Evolutionary conservation across 2,888 invertebrate species (phyloP), one percentile per base, ranked within the genome.

Genomic region (Tetropium fuscum): DNA sequence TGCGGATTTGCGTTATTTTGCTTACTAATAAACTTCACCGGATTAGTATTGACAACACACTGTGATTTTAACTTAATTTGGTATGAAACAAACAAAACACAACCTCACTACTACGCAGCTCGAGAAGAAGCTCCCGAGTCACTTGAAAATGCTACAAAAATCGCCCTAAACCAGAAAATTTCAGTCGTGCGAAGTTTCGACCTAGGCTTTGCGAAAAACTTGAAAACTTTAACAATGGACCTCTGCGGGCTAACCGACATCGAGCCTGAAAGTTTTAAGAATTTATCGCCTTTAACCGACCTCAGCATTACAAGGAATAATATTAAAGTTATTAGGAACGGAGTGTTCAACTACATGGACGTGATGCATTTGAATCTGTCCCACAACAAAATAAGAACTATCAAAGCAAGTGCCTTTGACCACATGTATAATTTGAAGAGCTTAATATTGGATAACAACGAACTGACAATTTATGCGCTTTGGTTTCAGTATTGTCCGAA

Each of bases 371-470:
- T 77, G 41, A 74, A 77, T 56, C 57, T 77, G 11, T 68, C 74
- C 5, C 53, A 66, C 36, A 77, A 77, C 55, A 68, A 70, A 34
- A 68, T 77, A 11, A 49, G 68, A 15, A 64, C 60, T 8, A 68
- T 78, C 11, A 66, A 64, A 18, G 64, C 71, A 2, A 54, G 63
- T 13, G 74, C 76, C 4, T 78, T 78, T 43, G 70, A 75, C 48
- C 66, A 71, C 54, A 75, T 77, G 72, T 62, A 63, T 3, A 64
- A 64, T 18, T 62, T 77, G 18, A 58, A 60, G 15, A 63, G 43
- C 18, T 36, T 78, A 2, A 66, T 66, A 36, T 55, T 77, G 40
- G 74, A 76, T 53, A 64, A 72, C 57, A 78, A 78, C 54, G 72
- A 75, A 51, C 44, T 78, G 13, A 68, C 67, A 8, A 58, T 64